A percentile compares a stretch with the other conserved stretches of the same genome.
phyloP scores from a whole-genome alignment of 2,888 invertebrate genomes.

The Lasioglossum vierecki region DNA sequence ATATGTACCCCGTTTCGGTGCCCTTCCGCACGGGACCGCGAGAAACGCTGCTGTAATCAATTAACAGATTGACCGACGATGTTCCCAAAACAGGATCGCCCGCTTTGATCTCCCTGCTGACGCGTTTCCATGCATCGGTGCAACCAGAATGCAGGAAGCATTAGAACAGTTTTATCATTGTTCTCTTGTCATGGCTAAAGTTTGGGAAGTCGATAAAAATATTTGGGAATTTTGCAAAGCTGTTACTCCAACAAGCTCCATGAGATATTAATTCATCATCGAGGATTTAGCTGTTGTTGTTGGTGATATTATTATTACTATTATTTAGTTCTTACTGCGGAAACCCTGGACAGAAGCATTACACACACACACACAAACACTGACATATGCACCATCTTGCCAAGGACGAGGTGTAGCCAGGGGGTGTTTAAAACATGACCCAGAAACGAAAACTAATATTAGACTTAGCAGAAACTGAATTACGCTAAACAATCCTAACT shows the following conservation, averaged over 20 bases:
- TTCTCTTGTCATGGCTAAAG: neutral
- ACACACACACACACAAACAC: neutral
- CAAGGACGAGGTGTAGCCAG: neutral
- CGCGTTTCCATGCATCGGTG: neutral
- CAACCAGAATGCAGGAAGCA: neutral
- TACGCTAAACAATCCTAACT: conserved; percentile 3
- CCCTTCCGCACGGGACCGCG: conserved; percentile 4
- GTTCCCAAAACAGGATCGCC: neutral
- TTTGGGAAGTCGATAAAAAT: neutral
- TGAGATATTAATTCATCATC: neutral
- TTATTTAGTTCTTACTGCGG: neutral
- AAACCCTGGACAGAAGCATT: neutral
- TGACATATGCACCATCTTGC: neutral
- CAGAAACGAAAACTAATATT: conserved; percentile 12
- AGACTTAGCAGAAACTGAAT: conserved; percentile 6
- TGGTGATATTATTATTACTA: neutral
- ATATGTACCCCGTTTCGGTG: conserved; percentile 41
- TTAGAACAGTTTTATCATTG: neutral
- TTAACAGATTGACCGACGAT: conserved; percentile 24
- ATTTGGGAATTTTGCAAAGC: neutral
- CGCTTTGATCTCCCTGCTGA: neutral
- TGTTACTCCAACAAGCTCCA: neutral
- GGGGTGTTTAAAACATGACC: conserved; percentile 10
- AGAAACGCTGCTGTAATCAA: conserved; percentile 12
- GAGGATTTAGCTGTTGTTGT: neutral